phyloP scores from a whole-genome alignment of 2,113 vertebrate genomes.

The Eclectus roratus region DNA sequence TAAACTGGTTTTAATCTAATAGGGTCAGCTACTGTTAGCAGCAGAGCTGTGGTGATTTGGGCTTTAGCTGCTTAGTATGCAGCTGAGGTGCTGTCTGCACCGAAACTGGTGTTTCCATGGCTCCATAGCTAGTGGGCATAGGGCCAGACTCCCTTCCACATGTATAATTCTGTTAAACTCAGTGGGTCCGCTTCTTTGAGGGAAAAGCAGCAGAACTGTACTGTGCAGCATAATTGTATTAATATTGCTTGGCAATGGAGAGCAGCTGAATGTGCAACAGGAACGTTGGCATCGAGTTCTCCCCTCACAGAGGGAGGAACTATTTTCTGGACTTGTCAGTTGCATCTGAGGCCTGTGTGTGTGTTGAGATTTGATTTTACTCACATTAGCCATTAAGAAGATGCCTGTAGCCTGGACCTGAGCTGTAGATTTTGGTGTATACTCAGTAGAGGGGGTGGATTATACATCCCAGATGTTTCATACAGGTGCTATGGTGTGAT shows the following conservation, averaged over 20 bases:
- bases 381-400: neutral
- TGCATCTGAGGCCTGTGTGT: neutral
- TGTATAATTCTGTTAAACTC: neutral
- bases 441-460: neutral
- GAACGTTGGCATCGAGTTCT: rapidly evolving
- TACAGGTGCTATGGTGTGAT: neutral
- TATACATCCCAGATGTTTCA: neutral
- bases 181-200: rapidly evolving
- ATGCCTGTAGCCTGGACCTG: neutral
- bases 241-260: neutral
- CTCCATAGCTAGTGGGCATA: rapidly evolving
- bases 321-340: neutral
- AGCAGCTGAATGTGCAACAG: neutral
- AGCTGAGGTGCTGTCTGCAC: neutral
- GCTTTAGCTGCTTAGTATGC: neutral
- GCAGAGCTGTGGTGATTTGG: neutral
- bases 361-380: neutral
- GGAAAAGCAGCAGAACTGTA: neutral
- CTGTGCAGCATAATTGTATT: rapidly evolving
- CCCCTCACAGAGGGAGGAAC: neutral
- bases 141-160: neutral
- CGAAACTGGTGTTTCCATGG: neutral
- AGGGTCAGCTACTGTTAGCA: neutral
- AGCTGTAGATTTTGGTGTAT: neutral
- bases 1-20: neutral